Conservation (phyloP, 2,113 vertebrate species). For the Marcusenius ussheri region DNA sequence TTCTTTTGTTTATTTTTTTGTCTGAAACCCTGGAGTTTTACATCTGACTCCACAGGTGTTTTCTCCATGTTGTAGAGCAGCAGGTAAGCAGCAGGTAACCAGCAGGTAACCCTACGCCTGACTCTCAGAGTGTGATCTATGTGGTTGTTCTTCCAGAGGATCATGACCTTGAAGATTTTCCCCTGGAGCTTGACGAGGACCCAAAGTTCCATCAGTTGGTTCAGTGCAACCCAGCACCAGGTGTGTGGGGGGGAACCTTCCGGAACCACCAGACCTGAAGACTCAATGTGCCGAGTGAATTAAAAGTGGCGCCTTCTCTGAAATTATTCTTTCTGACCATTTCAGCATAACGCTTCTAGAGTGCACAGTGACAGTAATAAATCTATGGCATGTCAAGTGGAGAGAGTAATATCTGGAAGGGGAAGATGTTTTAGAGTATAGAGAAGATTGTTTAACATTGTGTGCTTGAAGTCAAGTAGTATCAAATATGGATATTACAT, state of each 20-base stretch:
- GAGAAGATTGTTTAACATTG: background rate
- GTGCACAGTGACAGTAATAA: background rate
- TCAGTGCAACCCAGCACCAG: conserved; percentile 82
- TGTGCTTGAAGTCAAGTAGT: background rate
- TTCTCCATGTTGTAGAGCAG: background rate
- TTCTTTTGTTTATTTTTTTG: background rate
- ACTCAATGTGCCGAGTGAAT: background rate
- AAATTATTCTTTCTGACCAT: background rate
- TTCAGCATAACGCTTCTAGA: background rate
- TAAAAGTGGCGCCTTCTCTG: background rate
- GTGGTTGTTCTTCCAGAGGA: conserved; percentile 58
- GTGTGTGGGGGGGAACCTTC: conserved; percentile 50
- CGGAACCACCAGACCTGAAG: background rate
- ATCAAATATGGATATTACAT: background rate
- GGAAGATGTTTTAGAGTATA: background rate
- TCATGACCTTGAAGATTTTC: conserved; percentile 76
- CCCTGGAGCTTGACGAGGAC: conserved; percentile 80
- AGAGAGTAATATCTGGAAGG: background rate
- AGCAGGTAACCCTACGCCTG: background rate
- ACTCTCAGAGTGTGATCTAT: background rate
- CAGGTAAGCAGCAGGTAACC: background rate
- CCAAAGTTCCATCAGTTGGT: conserved; percentile 70
- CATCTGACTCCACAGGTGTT: background rate
- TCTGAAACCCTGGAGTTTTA: background rate
- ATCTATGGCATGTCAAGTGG: background rate